Conservation (phyloP, 2,797 vertebrate genomes). For the Sylvia borin region DNA sequence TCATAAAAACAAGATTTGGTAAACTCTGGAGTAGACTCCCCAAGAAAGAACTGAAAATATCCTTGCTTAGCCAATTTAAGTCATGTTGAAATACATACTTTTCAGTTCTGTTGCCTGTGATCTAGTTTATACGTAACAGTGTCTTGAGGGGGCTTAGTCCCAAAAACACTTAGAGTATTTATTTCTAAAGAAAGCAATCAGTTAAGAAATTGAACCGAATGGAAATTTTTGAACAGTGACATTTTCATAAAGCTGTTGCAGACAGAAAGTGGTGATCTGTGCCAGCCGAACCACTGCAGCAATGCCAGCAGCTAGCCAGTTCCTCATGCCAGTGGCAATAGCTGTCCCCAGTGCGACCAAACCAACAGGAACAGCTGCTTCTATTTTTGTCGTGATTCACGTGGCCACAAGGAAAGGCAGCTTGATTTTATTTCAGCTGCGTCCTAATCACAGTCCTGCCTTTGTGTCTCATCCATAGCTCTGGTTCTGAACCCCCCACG, state of each 20-base stretch:
- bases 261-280: neutral
- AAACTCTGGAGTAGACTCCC: neutral
- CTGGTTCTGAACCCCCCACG: neutral
- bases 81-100: neutral
- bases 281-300: constrained; percentile 29
- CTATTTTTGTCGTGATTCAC: constrained; percentile 52
- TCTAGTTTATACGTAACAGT: neutral
- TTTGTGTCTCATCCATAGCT: constrained; percentile 3
- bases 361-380: constrained; percentile 48
- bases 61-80: neutral
- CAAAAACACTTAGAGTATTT: neutral
- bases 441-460: constrained; percentile 15
- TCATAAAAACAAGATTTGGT: neutral
- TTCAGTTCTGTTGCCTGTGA: neutral
- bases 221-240: neutral
- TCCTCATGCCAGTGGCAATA: constrained; percentile 48
- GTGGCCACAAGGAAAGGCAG: constrained; percentile 29
- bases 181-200: neutral
- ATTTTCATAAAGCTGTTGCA: constrained; percentile 13
- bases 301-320: constrained; percentile 40
- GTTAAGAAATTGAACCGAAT: neutral
- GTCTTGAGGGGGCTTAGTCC: neutral
- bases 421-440: constrained; percentile 56
- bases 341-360: constrained; percentile 33
- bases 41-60: neutral